These are phyloP conservation scores for Colinus virginianus DNA, from an alignment of 2,113 vertebrate genomes.

Conservation along the genomic window DNA sequence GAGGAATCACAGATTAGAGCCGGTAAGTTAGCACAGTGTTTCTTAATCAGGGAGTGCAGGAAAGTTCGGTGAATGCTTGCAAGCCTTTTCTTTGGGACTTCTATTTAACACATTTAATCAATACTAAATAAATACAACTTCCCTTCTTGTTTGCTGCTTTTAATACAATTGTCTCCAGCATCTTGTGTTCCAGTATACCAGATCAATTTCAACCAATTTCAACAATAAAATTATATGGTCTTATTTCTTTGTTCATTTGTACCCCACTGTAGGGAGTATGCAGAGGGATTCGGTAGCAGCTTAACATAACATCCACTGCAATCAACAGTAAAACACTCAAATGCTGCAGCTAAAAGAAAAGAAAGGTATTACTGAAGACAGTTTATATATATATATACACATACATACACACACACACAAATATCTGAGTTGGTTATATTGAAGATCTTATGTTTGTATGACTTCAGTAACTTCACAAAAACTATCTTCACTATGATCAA, in stretches of 20 bases:
- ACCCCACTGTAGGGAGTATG: background rate
- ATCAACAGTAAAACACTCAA: background rate
- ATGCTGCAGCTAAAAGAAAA: background rate
- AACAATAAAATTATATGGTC: background rate
- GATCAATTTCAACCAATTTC: background rate
- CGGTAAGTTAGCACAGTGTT: background rate
- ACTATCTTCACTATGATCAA: background rate
- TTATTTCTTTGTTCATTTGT: background rate
- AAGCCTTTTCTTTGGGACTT: background rate
- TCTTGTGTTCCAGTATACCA: background rate
- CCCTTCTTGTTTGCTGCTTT: background rate
- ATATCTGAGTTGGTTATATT: background rate
- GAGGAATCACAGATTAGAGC: background rate
- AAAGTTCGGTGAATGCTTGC: background rate
- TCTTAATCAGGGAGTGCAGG: background rate
- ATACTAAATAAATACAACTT: background rate
- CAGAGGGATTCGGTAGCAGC: background rate
- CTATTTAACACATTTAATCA: background rate
- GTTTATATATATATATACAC: background rate
- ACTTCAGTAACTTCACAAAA: background rate
- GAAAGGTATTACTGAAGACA: background rate
- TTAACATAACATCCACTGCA: background rate
- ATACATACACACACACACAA: no score
- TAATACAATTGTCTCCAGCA: background rate
- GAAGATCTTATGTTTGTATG: background rate